Conservation (phyloP, 1,140 invertebrate genomes). For the Drosophila pseudoobscura region DNA sequence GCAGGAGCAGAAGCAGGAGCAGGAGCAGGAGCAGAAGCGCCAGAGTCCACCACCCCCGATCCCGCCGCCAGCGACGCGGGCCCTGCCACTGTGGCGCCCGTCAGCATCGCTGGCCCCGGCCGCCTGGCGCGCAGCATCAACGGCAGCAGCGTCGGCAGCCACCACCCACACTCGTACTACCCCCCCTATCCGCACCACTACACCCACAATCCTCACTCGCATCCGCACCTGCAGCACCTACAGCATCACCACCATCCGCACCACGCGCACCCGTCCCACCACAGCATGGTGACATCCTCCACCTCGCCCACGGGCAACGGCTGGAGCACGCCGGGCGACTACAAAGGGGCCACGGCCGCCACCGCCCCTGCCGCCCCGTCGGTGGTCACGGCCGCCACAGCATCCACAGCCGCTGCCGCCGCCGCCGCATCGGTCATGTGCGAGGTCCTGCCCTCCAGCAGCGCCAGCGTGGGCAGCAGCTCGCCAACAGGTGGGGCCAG, state of each 20-base stretch:
- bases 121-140: constrained; percentile 41
- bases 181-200: constrained; percentile 15
- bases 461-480: constrained; percentile 73
- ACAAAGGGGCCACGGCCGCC: constrained; percentile 48
- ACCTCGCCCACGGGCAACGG: constrained; percentile 67
- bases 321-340: constrained; percentile 64
- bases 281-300: constrained; percentile 69
- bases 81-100: constrained; percentile 47
- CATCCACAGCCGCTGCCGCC: constrained; percentile 17
- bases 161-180: constrained; percentile 46
- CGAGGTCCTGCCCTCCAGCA: constrained; percentile 69
- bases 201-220: constrained; percentile 26
- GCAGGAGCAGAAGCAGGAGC: background rate
- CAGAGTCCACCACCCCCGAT: constrained; percentile 2
- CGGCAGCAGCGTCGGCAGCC: constrained; percentile 31
- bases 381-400: constrained; percentile 3
- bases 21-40: background rate
- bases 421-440: constrained; percentile 47
- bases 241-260: constrained; percentile 14
- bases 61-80: constrained; percentile 7
- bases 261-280: constrained; percentile 24
- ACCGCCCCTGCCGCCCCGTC: constrained; percentile 12
- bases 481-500: constrained; percentile 78
- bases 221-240: constrained; percentile 7
- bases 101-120: constrained; percentile 51